Base-by-base conservation (phyloP, 2,797 vertebrate genomes). In the Pygocentrus nattereri region DNA sequence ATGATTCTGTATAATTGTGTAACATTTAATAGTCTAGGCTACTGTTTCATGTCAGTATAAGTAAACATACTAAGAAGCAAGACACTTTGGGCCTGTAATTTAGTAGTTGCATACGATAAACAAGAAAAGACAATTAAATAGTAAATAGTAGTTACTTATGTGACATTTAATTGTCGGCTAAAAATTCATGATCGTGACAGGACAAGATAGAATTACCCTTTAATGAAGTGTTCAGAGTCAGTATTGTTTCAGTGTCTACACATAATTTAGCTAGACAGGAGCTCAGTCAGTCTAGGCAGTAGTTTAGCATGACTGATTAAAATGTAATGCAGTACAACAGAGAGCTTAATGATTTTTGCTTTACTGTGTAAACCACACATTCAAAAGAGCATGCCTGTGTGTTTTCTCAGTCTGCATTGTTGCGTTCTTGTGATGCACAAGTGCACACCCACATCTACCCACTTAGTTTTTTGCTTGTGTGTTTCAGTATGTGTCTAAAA, bases 401-500 rank as follows among this genome's bases (percentile, higher is more conserved):
- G 62, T 31, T 62, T 65, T 61, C 2, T 6, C 18, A 18, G n/a
- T 23, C 3, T 18, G 21, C 18, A 67, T 52, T 8, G 27, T 49
- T 47, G 15, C 11, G 23, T 25, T 82, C 73, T 47, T 54, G 38
- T 59, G 25, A 13, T 10, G 3, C 3, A 23, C 54, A 58, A 6
- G 23, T 8, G 18, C 21, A 58, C 49, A 23, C n/a, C 15, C 61
- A 59, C 38, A 49, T 19, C 67, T 12, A 27, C 27, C 67, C 2
- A 6, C 19, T 16, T 56, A 25, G 21, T 23, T 58, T 68, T 70
- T 34, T 75, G 6, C 73, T 25, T 82, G 73, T 72, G 73, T 81
- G 72, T 64, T 82, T 67, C 49, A 83, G 72, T 78, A 59, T 83
- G 75, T 82, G 83, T 85, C 81, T 87, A 90, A 90, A 90, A 89